A percentile compares a stretch with the other conserved stretches of the same genome.
Evolutionary conservation across 1,140 invertebrate species (phyloP).

Genomic region (Zophobas morio): DNA sequence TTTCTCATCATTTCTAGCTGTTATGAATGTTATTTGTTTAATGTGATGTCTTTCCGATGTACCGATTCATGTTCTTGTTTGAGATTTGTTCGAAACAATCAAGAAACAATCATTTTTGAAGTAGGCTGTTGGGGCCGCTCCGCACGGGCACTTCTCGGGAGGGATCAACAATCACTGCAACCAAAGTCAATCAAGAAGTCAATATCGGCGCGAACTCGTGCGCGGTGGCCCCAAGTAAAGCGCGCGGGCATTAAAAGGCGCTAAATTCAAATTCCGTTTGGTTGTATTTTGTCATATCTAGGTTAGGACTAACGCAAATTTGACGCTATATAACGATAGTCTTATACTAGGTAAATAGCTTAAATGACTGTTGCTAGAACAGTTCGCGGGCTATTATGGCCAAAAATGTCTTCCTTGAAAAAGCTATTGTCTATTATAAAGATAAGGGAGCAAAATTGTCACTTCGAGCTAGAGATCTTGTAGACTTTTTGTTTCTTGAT

Average conservation of each 20-base stretch:
- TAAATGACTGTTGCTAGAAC: slow-evolving; percentile 61
- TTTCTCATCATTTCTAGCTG: slow-evolving; percentile 37
- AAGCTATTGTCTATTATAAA: slow-evolving; percentile 64
- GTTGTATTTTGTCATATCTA: slow-evolving; percentile 25
- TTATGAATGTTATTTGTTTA: slow-evolving; percentile 37
- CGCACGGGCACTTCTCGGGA: not conserved
- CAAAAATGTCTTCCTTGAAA: slow-evolving; percentile 65
- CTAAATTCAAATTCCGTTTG: slow-evolving; percentile 28
- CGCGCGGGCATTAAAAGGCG: not conserved
- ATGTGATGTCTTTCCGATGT: slow-evolving; percentile 32
- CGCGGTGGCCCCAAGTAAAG: not conserved
- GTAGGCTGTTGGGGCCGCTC: not conserved
- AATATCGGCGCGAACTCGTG: not conserved
- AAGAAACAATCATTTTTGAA: slow-evolving; percentile 40
- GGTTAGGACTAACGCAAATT: slow-evolving; percentile 12
- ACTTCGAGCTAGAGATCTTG: slow-evolving; percentile 58
- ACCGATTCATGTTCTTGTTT: too few relatives aligned
- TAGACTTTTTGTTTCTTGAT: slow-evolving; percentile 30
- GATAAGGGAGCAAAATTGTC: slow-evolving; percentile 64
- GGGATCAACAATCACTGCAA: slow-evolving; percentile 8
- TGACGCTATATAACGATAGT: slow-evolving; percentile 35
- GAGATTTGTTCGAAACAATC: slow-evolving; percentile 27
- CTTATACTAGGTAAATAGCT: slow-evolving; percentile 56
- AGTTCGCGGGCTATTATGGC: slow-evolving; percentile 63
- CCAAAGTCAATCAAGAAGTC: slow-evolving; percentile 34